Percentiles rank a stretch among this genome's conserved stretches.
Evolutionary conservation across 2,888 invertebrate genomes (phyloP).

Genomic region (Caenorhabditis afra): DNA sequence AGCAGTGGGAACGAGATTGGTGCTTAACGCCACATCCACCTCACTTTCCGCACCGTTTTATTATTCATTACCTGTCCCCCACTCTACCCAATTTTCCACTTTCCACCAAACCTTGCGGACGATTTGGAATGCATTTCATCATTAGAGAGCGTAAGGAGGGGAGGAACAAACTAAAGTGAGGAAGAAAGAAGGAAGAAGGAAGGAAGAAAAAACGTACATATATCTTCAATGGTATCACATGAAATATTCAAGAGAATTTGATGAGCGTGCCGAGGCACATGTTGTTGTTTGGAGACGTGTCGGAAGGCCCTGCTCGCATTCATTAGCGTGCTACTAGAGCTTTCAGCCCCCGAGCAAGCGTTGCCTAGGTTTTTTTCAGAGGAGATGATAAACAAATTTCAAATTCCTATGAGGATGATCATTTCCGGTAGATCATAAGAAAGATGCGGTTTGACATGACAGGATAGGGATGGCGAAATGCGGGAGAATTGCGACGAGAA

Average conservation of each 20-base stretch:
- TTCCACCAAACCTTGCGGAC: conserved; percentile 1
- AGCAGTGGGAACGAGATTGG: conserved; percentile 4
- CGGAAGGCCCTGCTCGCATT: background rate
- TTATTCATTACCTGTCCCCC: conserved; percentile 46
- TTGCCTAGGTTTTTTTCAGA: background rate
- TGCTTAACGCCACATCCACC: conserved; percentile 4
- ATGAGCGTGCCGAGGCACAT: conserved; percentile 19
- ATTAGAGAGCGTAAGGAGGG: background rate
- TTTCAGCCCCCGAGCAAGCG: background rate
- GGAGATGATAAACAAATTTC: background rate
- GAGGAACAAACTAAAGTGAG: background rate
- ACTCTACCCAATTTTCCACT: background rate
- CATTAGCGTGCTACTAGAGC: background rate
- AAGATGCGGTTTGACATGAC: too few species aligned
- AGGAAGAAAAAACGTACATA: background rate
- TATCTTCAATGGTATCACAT: conserved; percentile 22
- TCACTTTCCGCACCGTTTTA: conserved; percentile 30
- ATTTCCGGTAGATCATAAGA: too few species aligned
- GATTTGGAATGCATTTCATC: conserved; percentile 12
- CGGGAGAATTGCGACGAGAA: too few species aligned
- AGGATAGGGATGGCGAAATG: too few species aligned
- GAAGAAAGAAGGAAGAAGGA: background rate
- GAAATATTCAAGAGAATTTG: conserved; percentile 43
- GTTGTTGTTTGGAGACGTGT: background rate
- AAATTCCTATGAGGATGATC: too few species aligned